Evolutionary conservation across 2,113 vertebrate species (phyloP).

Genomic region (Nipponia nippon): DNA sequence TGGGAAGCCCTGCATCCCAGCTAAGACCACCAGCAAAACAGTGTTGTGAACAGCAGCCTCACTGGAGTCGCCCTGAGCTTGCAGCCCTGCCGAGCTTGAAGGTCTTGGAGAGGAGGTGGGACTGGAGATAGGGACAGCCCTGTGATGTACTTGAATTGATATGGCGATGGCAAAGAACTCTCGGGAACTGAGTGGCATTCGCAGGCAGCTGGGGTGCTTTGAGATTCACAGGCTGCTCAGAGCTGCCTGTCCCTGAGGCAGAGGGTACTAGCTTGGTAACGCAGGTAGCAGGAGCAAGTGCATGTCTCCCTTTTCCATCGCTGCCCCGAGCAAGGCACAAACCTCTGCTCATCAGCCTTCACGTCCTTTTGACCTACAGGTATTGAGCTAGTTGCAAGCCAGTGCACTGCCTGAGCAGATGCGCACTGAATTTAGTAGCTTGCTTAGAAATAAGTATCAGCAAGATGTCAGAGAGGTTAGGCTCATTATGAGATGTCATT

Average conservation of each 20-base stretch:
- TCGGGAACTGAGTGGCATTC: not conserved
- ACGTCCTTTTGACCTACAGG: not conserved
- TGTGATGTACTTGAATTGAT: not conserved
- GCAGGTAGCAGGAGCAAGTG: not conserved
- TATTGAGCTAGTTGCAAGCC: not conserved
- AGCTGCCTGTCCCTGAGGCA: not conserved
- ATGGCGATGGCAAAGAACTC: not conserved
- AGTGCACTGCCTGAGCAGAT: not conserved
- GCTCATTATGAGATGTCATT: conserved; percentile 40
- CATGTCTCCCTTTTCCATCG: not conserved
- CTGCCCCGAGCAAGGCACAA: not conserved
- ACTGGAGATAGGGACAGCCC: not conserved
- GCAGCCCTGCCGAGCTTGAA: not conserved
- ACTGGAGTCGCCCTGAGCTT: not conserved
- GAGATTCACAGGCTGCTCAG: not conserved
- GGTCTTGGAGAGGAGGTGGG: not conserved
- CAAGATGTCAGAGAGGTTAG: conserved; percentile 25
- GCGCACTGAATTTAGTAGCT: not conserved
- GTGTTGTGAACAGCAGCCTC: not conserved
- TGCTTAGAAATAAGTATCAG: conserved; percentile 14
- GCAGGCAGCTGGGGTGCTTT: not conserved
- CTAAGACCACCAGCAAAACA: not conserved
- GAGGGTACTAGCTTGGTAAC: not conserved
- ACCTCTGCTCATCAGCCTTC: not conserved
- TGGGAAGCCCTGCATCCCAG: not conserved